These are phyloP conservation scores for Hesperophylax magnus DNA, from an alignment of 1,140 invertebrate genomes.

Conservation along the genomic window DNA sequence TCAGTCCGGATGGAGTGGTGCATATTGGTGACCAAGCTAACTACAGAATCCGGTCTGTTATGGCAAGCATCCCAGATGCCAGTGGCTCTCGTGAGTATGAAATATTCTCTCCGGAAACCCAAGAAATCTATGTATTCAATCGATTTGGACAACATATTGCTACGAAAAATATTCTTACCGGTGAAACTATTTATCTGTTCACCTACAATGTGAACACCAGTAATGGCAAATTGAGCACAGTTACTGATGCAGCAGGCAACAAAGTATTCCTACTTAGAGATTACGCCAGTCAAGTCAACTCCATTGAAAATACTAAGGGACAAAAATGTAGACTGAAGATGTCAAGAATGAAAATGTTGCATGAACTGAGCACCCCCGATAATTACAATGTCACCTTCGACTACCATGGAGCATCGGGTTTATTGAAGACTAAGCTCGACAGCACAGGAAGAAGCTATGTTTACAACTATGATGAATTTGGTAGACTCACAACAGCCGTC, in stretches of 20 bases:
- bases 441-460: constrained; percentile 93
- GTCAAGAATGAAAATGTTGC: constrained; percentile 90
- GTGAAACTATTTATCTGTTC: constrained; percentile 92
- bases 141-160: constrained; percentile 94
- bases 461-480: constrained; percentile 96
- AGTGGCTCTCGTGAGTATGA: constrained; percentile 90
- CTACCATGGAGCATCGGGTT: constrained; percentile 90
- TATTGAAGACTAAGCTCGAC: constrained; percentile 90
- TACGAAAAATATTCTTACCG: constrained; percentile 93
- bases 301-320: constrained; percentile 94
- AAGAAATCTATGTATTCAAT: constrained; percentile 97
- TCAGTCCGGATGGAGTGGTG: constrained; percentile 94
- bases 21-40: constrained; percentile 96
- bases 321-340: constrained; percentile 92
- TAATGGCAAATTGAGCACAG: constrained; percentile 93
- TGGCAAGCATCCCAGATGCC: constrained; percentile 91
- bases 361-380: constrained; percentile 90
- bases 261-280: constrained; percentile 92
- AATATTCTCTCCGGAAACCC: constrained; percentile 95
- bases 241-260: constrained; percentile 94
- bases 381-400: constrained; percentile 95
- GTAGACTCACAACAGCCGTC: constrained; percentile 89
- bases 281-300: constrained; percentile 90
- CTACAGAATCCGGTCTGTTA: constrained; percentile 91
- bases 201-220: constrained; percentile 97